Evolutionary conservation across 2,797 vertebrate species (phyloP).

Genomic region (Ciconia nigra): DNA sequence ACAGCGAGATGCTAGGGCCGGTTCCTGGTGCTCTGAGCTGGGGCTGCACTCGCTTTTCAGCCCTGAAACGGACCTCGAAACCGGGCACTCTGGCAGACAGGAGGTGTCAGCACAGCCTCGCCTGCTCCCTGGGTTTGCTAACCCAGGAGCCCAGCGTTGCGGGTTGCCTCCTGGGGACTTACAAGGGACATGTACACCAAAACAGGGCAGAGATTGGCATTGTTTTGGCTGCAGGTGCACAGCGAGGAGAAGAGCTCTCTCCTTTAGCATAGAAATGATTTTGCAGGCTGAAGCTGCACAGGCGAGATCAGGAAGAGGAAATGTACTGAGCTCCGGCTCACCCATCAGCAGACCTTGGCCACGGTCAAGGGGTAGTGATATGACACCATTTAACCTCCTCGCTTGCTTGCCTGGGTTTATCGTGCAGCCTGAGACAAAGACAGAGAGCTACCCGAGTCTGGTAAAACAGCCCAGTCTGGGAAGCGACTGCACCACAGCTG

Average conservation of each 20-base stretch:
- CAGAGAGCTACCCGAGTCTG: background rate
- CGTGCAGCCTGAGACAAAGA: background rate
- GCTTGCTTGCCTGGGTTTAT: background rate
- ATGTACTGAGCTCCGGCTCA: background rate
- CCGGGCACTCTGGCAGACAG: accelerated
- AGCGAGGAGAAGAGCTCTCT: background rate
- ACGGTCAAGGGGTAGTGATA: background rate
- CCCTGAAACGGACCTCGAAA: accelerated
- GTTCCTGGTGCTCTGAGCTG: background rate
- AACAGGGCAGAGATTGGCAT: background rate
- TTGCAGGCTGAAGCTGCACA: background rate
- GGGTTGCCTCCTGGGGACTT: background rate
- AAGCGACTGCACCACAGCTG: background rate
- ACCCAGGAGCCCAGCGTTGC: background rate
- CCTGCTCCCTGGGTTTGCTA: background rate
- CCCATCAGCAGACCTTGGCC: background rate
- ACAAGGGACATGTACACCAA: accelerated
- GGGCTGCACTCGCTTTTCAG: background rate
- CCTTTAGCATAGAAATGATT: background rate
- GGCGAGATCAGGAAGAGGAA: background rate
- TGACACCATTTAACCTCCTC: background rate
- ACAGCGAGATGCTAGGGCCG: background rate
- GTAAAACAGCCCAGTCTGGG: background rate
- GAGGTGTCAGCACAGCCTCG: background rate
- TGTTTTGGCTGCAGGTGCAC: background rate